phyloP scores from a whole-genome alignment of 2,113 vertebrate species.

The Anguilla japonica region DNA sequence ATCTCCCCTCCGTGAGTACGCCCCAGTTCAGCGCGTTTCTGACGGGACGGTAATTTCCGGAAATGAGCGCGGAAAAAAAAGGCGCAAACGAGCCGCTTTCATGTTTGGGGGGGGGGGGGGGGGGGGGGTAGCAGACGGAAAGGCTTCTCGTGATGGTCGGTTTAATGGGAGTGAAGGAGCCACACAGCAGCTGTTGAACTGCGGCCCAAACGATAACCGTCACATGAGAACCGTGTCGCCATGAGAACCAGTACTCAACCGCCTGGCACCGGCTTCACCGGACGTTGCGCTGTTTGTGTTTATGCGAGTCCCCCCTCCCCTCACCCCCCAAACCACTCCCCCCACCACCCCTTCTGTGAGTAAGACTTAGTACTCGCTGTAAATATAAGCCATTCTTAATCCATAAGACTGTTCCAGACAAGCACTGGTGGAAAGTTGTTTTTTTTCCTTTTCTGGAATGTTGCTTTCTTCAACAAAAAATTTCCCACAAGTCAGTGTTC shows the following conservation, averaged over 20 bases:
- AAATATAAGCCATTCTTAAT: constrained; percentile 28
- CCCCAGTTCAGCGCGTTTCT: background rate
- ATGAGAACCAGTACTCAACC: constrained; percentile 53
- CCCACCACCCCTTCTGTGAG: no score
- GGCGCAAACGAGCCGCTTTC: background rate
- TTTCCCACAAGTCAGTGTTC: no score
- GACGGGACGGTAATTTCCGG: background rate
- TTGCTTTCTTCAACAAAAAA: no score
- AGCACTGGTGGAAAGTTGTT: no score
- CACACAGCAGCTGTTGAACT: constrained; percentile 29
- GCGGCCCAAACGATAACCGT: constrained; percentile 52
- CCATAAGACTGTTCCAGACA: background rate
- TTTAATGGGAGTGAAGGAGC: constrained; percentile 57
- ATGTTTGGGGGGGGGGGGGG: background rate
- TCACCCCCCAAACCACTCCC: no score
- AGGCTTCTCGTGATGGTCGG: constrained; percentile 49
- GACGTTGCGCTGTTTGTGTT: constrained; percentile 25
- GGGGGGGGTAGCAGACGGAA: background rate
- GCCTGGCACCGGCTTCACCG: constrained; percentile 55
- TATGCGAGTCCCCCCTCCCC: background rate
- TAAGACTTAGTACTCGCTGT: background rate
- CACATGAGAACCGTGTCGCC: constrained; percentile 56
- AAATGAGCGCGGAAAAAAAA: background rate
- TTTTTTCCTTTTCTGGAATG: no score
- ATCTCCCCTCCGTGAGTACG: constrained; percentile 5